Conservation (phyloP, 2,797 vertebrate species). For the Pseudochirops cupreus region DNA sequence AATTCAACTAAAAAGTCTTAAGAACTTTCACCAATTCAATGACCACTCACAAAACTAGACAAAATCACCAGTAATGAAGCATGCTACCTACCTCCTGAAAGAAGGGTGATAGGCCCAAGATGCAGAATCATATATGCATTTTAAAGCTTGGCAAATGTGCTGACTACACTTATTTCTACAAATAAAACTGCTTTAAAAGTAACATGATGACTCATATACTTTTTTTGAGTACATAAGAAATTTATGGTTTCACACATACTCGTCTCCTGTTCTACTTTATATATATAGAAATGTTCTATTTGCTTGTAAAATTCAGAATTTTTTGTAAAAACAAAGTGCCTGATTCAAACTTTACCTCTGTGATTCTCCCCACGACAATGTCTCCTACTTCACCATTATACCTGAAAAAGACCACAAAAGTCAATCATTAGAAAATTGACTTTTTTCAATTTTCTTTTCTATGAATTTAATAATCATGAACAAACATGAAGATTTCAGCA, state of each 20-base stretch:
- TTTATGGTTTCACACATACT: background rate
- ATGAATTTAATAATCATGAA: background rate
- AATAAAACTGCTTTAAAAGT: background rate
- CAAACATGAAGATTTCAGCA: background rate
- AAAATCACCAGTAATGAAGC: background rate
- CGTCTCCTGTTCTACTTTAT: background rate
- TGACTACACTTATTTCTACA: background rate
- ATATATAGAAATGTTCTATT: background rate
- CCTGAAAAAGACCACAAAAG: slow-evolving; percentile 81
- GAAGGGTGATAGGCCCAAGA: background rate
- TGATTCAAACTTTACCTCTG: slow-evolving; percentile 88
- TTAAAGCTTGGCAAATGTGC: background rate
- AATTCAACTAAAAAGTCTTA: background rate
- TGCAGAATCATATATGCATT: background rate
- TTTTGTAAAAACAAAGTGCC: background rate
- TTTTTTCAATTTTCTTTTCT: background rate
- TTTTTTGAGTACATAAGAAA: background rate
- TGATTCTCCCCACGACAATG: slow-evolving; percentile 96
- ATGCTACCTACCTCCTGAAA: background rate
- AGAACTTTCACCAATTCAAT: background rate
- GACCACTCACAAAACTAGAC: background rate
- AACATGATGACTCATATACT: background rate
- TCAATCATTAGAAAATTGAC: background rate
- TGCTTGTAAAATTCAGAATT: background rate
- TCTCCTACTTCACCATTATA: slow-evolving; percentile 99